Evolutionary conservation across 2,888 invertebrate genomes (phyloP).

Genomic region (Hipparchia semele): DNA sequence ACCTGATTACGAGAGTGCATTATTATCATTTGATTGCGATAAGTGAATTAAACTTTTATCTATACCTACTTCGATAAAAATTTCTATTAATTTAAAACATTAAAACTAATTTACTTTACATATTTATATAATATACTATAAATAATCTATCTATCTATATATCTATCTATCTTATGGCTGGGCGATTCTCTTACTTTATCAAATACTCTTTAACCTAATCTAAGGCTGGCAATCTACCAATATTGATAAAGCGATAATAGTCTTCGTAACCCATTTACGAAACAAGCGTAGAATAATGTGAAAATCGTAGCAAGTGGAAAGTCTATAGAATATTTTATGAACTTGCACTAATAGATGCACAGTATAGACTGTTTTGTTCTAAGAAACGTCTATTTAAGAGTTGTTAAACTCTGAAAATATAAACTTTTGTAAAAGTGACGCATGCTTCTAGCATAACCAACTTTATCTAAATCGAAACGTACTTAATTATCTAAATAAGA

Average conservation of each 20-base stretch:
- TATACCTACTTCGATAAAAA: neutral
- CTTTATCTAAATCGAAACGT: no score
- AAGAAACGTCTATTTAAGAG: no score
- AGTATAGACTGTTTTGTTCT: no score
- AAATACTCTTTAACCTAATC: slow-evolving; percentile 21
- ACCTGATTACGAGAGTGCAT: no score
- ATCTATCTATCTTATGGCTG: neutral
- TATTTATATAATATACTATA: no score
- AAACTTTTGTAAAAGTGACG: no score
- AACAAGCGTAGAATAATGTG: slow-evolving; percentile 7
- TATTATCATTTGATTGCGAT: no score
- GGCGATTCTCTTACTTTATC: slow-evolving; percentile 10
- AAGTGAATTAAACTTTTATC: no score
- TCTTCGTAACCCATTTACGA: slow-evolving; percentile 22
- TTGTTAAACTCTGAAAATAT: no score
- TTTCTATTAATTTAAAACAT: neutral
- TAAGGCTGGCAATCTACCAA: slow-evolving; percentile 15
- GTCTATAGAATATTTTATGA: neutral
- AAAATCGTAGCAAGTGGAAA: neutral
- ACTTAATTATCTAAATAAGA: no score
- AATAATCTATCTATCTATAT: no score
- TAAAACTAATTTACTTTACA: slow-evolving; percentile 1
- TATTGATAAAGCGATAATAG: slow-evolving; percentile 23
- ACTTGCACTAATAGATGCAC: neutral
- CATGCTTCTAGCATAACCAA: no score